phyloP scores from a whole-genome alignment of 2,113 vertebrate genomes.

The Lepus timidus region DNA sequence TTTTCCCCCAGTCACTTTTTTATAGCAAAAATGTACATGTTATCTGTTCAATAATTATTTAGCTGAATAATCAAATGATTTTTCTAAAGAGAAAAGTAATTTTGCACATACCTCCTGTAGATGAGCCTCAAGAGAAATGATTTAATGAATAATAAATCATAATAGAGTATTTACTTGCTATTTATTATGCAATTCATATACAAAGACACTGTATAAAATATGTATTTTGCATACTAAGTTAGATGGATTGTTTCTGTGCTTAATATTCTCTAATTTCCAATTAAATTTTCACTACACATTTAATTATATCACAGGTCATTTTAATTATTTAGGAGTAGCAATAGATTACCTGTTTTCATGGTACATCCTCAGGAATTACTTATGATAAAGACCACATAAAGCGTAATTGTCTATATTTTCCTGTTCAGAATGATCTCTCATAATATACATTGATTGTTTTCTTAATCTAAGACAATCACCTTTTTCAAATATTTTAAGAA shows the following conservation, averaged over 20 bases:
- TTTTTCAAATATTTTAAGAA: slow-evolving; percentile 51
- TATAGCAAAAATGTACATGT: neutral
- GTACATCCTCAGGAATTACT: neutral
- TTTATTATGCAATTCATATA: neutral
- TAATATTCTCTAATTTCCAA: slow-evolving; percentile 55
- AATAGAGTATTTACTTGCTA: neutral
- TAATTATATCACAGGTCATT: slow-evolving; percentile 63
- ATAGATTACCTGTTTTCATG: slow-evolving; percentile 21
- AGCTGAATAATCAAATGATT: neutral
- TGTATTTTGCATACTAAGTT: slow-evolving; percentile 4
- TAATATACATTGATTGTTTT: neutral
- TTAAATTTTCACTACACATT: slow-evolving; percentile 67
- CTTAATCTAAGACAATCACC: neutral
- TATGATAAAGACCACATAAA: slow-evolving; percentile 18
- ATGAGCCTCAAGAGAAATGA: neutral
- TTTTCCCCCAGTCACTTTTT: neutral
- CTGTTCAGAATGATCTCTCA: neutral
- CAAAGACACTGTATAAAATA: neutral
- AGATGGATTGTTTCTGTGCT: slow-evolving; percentile 28
- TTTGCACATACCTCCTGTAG: neutral
- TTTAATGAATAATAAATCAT: neutral
- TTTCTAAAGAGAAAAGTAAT: neutral
- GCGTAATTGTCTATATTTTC: neutral
- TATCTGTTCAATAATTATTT: neutral
- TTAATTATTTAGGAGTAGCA: slow-evolving; percentile 44